Percentiles rank a stretch among this genome's conserved stretches.
Evolutionary conservation across 2,113 vertebrate species (phyloP).

Genomic region (Talpa occidentalis): DNA sequence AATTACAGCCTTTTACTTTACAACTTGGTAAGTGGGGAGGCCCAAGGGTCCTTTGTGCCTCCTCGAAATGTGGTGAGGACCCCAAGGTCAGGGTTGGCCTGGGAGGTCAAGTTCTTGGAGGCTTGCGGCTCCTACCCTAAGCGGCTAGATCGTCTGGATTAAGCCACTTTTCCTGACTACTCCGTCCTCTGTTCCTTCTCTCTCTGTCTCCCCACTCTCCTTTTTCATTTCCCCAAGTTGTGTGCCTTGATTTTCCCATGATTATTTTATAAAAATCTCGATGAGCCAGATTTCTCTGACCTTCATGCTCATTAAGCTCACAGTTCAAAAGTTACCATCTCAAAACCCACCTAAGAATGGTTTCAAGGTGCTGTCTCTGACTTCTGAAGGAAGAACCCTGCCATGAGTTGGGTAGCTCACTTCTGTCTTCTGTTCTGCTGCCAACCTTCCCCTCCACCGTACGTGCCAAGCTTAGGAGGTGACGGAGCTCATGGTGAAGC

Average conservation of each 20-base stretch:
- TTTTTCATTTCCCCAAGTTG: neutral
- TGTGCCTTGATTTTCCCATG: constrained; percentile 24
- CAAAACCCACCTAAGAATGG: neutral
- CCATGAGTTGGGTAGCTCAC: neutral
- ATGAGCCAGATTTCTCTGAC: neutral
- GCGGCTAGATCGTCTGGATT: no score
- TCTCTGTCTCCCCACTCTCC: neutral
- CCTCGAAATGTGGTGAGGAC: neutral
- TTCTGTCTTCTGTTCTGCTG: neutral
- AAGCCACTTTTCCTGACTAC: neutral
- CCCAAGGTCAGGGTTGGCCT: neutral
- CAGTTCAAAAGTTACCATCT: constrained; percentile 5
- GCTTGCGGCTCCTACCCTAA: no score
- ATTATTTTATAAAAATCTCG: constrained; percentile 45
- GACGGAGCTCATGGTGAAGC: neutral
- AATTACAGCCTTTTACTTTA: constrained; percentile 71
- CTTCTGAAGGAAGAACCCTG: neutral
- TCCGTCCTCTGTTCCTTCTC: neutral
- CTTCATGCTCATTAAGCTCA: neutral
- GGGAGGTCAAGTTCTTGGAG: neutral
- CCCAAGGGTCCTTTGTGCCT: neutral
- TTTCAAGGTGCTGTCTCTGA: neutral
- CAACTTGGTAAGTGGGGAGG: neutral
- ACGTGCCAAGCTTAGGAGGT: neutral
- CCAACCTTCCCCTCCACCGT: neutral